Conservation (phyloP, 2,113 vertebrate genomes). For the Vicugna pacos region DNA sequence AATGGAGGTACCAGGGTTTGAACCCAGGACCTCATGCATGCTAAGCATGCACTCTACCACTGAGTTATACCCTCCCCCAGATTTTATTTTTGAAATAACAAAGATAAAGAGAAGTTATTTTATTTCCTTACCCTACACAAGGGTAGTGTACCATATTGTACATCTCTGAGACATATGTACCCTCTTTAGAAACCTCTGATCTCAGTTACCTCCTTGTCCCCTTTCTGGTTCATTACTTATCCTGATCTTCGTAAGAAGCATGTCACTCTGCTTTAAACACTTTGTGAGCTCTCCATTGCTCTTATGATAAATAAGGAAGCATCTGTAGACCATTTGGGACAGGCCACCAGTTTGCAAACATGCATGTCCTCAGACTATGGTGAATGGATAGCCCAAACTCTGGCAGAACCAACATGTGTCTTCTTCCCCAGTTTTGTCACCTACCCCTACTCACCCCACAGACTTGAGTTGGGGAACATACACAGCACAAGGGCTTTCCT, state of each 20-base stretch:
- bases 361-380: no score
- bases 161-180: background rate
- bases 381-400: background rate
- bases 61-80: no score
- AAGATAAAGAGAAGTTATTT: background rate
- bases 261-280: background rate
- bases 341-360: background rate
- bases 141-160: background rate
- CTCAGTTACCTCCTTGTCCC: background rate
- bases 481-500: background rate
- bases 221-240: background rate
- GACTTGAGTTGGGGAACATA: background rate
- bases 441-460: background rate
- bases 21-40: no score
- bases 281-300: background rate
- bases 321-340: background rate
- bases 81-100: background rate
- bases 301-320: background rate
- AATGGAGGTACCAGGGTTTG: no score
- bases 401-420: background rate
- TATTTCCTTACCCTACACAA: background rate
- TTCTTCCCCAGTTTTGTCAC: background rate
- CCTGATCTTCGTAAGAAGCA: background rate
- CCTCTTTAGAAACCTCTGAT: background rate
- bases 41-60: no score